phyloP scores from a whole-genome alignment of 2,888 invertebrate genomes.

The Arge pagana region DNA sequence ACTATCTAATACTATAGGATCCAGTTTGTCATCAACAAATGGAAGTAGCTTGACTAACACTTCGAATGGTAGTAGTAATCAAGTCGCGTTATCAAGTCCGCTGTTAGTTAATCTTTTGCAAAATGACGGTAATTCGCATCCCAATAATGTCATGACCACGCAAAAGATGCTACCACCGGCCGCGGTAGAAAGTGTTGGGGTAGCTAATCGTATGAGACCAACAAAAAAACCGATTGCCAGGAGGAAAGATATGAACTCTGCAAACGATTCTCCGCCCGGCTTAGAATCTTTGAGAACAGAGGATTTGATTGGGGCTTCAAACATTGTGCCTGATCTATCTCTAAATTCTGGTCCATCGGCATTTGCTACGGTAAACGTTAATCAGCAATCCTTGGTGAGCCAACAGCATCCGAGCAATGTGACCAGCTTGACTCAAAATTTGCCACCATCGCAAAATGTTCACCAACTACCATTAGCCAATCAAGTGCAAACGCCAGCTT shows the following conservation, averaged over 20 bases:
- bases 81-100: constrained; percentile 84
- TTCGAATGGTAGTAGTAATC: constrained; percentile 47
- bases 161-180: constrained; percentile 54
- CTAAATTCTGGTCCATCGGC: constrained; percentile 47
- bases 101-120: constrained; percentile 89
- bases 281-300: constrained; percentile 52
- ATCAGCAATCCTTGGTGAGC: constrained; percentile 50
- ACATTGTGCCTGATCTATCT: constrained; percentile 38
- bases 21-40: constrained; percentile 49
- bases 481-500: constrained; percentile 29
- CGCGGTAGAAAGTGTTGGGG: constrained; percentile 44
- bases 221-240: constrained; percentile 54
- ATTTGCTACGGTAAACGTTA: constrained; percentile 43
- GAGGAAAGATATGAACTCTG: constrained; percentile 48
- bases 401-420: constrained; percentile 37
- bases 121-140: constrained; percentile 70
- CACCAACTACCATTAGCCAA: constrained; percentile 30
- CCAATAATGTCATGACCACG: constrained; percentile 41
- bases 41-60: constrained; percentile 36
- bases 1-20: constrained; percentile 42
- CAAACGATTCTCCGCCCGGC: constrained; percentile 50
- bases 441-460: constrained; percentile 32
- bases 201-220: constrained; percentile 47
- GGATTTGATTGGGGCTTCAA: constrained; percentile 47
- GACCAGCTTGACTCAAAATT: constrained; percentile 32